A percentile compares a stretch with the other conserved stretches of the same genome.
phyloP scores from a whole-genome alignment of 2,797 vertebrate genomes.

The Sitta carolinensis region DNA sequence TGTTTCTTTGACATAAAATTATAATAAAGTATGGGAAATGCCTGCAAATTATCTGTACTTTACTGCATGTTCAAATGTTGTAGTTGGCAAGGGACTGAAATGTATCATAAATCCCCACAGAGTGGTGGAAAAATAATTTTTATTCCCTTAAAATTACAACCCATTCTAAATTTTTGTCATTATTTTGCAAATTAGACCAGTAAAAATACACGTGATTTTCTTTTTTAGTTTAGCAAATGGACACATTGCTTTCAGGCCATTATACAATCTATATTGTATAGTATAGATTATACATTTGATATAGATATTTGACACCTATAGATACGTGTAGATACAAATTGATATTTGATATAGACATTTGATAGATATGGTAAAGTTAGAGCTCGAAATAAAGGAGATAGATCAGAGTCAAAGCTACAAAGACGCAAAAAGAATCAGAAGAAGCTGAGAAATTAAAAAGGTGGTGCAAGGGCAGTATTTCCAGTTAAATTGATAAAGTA shows the following conservation, averaged over 20 bases:
- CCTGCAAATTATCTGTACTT: background rate
- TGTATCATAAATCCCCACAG: background rate
- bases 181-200: background rate
- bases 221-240: background rate
- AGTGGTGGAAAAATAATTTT: background rate
- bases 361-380: background rate
- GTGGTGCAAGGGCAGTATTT: background rate
- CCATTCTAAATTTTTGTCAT: background rate
- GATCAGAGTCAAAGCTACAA: background rate
- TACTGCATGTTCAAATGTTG: background rate
- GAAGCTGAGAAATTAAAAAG: background rate
- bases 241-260: background rate
- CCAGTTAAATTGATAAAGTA: background rate
- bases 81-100: background rate
- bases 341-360: too few relatives aligned
- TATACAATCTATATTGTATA: background rate
- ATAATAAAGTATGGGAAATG: background rate
- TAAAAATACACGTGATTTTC: background rate
- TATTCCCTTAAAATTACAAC: background rate
- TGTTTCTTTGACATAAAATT: background rate
- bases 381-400: background rate
- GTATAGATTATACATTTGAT: too few relatives aligned
- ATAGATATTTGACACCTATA: too few relatives aligned
- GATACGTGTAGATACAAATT: too few relatives aligned
- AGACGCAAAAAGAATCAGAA: background rate